Conservation (phyloP, 2,797 vertebrate genomes). For the Rachycentron canadum region DNA sequence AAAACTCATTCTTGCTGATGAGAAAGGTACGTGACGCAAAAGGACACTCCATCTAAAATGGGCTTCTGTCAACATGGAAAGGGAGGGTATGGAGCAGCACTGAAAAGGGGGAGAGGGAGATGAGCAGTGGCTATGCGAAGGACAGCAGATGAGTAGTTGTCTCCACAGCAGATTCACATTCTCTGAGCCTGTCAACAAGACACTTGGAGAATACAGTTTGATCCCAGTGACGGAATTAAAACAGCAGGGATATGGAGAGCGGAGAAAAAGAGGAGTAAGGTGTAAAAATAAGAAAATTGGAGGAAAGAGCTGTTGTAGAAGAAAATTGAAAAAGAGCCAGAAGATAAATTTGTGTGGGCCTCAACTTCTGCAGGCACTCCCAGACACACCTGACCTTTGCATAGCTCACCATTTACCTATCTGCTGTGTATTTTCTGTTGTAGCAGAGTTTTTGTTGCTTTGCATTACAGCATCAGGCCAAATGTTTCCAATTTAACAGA, state of each 20-base stretch:
- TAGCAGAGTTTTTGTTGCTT: constrained; percentile 14
- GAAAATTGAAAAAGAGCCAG: constrained; percentile 41
- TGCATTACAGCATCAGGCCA: neutral
- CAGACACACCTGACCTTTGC: constrained; percentile 53
- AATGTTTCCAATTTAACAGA: constrained; percentile 15
- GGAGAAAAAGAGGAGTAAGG: constrained; percentile 35
- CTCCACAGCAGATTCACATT: constrained; percentile 62
- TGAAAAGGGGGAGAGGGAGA: constrained; percentile 41
- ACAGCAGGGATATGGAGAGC: constrained; percentile 29
- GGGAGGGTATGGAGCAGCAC: constrained; percentile 50
- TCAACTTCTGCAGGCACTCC: constrained; percentile 47
- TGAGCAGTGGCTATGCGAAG: constrained; percentile 65
- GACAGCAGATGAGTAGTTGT: constrained; percentile 69
- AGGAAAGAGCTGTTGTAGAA: constrained; percentile 26
- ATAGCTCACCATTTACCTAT: constrained; percentile 23
- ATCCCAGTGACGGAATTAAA: constrained; percentile 52
- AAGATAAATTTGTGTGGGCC: constrained; percentile 52
- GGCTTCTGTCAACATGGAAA: constrained; percentile 74
- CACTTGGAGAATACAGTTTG: constrained; percentile 52
- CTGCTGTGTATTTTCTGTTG: constrained; percentile 28
- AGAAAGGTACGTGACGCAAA: constrained; percentile 83
- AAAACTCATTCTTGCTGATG: constrained; percentile 77
- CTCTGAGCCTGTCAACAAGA: constrained; percentile 58
- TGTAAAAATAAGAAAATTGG: constrained; percentile 35
- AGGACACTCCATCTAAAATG: constrained; percentile 85